Percentiles rank a stretch among this genome's conserved stretches.
phyloP scores from a whole-genome alignment of 2,113 vertebrate genomes.

The Trematomus loennbergii region DNA sequence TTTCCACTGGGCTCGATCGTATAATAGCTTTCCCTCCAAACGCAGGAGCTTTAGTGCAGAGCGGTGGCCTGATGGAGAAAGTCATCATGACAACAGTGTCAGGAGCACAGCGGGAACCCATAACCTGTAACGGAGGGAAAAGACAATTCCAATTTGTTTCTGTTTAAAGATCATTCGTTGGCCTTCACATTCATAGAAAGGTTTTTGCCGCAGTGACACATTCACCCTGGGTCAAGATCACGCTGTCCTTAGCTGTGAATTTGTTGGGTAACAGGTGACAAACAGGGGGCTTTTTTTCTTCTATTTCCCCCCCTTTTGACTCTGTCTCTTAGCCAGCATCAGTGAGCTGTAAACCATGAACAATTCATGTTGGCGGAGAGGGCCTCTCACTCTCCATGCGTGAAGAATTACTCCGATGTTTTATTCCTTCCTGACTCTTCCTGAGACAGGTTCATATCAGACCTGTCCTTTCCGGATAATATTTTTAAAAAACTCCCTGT shows the following conservation, averaged over 20 bases:
- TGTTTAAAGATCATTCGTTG: constrained; percentile 44
- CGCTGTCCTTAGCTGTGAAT: constrained; percentile 35
- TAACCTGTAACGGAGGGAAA: constrained; percentile 68
- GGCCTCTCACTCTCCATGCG: constrained; percentile 10
- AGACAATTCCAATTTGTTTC: constrained; percentile 60
- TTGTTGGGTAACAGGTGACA: constrained; percentile 52
- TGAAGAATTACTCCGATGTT: constrained; percentile 46
- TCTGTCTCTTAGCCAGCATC: constrained; percentile 28
- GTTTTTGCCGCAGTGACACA: constrained; percentile 16
- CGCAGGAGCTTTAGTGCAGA: constrained; percentile 56
- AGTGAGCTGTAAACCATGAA: constrained; percentile 42
- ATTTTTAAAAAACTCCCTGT: constrained; percentile 9
- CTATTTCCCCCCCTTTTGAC: not conserved
- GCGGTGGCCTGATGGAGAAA: constrained; percentile 50
- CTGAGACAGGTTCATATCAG: constrained; percentile 28
- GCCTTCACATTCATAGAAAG: constrained; percentile 35
- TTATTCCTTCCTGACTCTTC: constrained; percentile 44
- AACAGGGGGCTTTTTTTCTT: constrained; percentile 20
- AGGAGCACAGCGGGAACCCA: constrained; percentile 61
- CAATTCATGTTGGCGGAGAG: constrained; percentile 53
- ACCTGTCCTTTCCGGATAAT: constrained; percentile 29
- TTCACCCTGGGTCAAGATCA: constrained; percentile 42
- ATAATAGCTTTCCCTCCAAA: constrained; percentile 69
- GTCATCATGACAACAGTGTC: constrained; percentile 77
- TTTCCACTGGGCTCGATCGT: constrained; percentile 63